These are phyloP conservation scores for Aphelocoma californica DNA, from an alignment of 2,797 vertebrate genomes.

Conservation along the genomic window DNA sequence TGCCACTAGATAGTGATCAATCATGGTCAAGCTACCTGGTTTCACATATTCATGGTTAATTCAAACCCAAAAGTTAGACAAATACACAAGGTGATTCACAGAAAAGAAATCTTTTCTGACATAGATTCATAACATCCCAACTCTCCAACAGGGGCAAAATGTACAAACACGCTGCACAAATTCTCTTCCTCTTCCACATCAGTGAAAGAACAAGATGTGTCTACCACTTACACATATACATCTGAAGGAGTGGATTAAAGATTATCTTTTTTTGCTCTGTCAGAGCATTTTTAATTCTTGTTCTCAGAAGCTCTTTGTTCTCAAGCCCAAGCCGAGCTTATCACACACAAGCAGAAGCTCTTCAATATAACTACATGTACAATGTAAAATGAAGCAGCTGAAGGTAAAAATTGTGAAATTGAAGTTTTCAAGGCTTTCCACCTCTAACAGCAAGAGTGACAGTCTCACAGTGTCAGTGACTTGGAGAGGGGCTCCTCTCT, in stretches of 20 bases:
- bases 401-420: conserved; percentile 9
- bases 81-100: not conserved
- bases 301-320: conserved; percentile 17
- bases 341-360: conserved; percentile 3
- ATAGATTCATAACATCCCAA: not conserved
- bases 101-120: not conserved
- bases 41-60: not conserved
- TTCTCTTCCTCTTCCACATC: not conserved
- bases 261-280: not conserved
- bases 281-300: conserved; percentile 17
- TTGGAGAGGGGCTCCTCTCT: not conserved
- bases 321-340: not conserved
- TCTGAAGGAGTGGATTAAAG: conserved; percentile 11
- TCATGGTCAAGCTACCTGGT: not conserved
- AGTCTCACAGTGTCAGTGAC: not conserved
- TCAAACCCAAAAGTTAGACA: not conserved
- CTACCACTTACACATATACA: not conserved
- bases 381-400: not conserved
- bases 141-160: not conserved
- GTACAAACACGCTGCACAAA: not conserved
- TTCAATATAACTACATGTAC: not conserved
- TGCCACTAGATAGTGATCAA: not conserved
- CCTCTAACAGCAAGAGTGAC: not conserved
- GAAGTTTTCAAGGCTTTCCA: not conserved
- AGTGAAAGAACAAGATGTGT: not conserved